Percentiles rank a stretch among this genome's conserved stretches.
phyloP scores from a whole-genome alignment of 2,888 invertebrate genomes.

The Timema cristinae region DNA sequence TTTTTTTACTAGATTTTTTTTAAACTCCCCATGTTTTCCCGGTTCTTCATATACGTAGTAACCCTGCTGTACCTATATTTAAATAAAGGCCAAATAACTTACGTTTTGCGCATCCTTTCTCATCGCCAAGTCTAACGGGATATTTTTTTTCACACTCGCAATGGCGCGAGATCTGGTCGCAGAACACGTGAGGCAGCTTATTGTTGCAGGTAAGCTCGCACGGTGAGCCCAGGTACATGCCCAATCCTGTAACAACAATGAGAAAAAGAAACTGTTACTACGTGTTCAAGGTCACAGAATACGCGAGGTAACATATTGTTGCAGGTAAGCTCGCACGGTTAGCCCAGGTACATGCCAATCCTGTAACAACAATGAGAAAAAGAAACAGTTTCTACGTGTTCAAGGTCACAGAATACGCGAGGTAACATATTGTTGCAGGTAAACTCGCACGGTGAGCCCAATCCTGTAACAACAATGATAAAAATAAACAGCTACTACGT shows the following conservation, averaged over 20 bases:
- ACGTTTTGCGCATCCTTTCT: constrained; percentile 82
- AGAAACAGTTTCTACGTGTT: no score
- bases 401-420: constrained; percentile 67
- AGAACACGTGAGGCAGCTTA: constrained; percentile 66
- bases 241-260: constrained; percentile 55
- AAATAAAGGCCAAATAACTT: constrained; percentile 42
- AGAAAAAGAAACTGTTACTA: no score
- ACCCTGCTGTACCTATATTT: no score
- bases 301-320: constrained; percentile 62
- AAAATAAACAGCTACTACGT: no score
- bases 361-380: constrained; percentile 44
- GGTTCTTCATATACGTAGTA: no score
- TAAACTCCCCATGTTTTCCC: no score
- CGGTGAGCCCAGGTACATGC: constrained; percentile 73
- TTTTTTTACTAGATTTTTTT: no score
- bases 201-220: constrained; percentile 73
- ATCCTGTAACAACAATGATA: constrained; percentile 49
- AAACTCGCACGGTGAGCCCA: constrained; percentile 73
- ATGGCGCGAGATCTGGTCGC: constrained; percentile 58
- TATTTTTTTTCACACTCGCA: constrained; percentile 80
- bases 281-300: constrained; percentile 53
- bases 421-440: constrained; percentile 67
- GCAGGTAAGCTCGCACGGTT: not conserved
- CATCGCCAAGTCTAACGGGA: constrained; percentile 73
- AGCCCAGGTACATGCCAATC: constrained; percentile 43